Conservation (phyloP, 2,888 invertebrate species). For the Pachliopta kotzebuea region DNA sequence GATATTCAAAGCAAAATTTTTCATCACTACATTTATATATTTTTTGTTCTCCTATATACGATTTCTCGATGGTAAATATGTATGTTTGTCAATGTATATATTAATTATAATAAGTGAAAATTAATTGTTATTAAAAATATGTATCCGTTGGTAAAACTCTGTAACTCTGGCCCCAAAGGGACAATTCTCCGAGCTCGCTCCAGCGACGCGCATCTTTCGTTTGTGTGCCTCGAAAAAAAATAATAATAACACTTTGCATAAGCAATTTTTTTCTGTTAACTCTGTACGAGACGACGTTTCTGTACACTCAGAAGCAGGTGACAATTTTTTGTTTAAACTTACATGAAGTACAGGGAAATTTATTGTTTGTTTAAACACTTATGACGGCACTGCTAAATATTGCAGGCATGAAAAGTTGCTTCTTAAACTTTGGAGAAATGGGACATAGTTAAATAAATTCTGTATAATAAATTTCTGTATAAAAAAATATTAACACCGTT, state of each 20-base stretch:
- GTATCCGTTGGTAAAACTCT: constrained; percentile 37
- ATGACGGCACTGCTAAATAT: not conserved
- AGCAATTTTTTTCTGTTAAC: constrained; percentile 63
- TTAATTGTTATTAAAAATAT: too few species aligned
- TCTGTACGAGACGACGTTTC: constrained; percentile 46
- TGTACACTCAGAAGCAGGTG: constrained; percentile 54
- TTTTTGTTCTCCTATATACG: too few species aligned
- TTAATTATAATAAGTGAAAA: too few species aligned
- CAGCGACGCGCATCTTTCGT: constrained; percentile 37
- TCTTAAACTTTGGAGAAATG: too few species aligned
- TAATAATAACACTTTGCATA: constrained; percentile 78
- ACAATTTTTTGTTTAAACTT: constrained; percentile 33
- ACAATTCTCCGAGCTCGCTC: constrained; percentile 50
- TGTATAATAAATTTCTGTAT: too few species aligned
- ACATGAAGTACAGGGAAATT: not conserved
- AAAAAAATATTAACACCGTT: too few species aligned
- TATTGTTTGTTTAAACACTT: not conserved
- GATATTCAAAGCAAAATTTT: too few species aligned
- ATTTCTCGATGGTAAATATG: too few species aligned
- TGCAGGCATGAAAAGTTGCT: not conserved
- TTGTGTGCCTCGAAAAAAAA: constrained; percentile 39
- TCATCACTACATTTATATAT: too few species aligned
- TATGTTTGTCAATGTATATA: too few species aligned
- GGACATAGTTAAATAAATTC: too few species aligned
- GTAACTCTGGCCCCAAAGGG: constrained; percentile 36